Evolutionary conservation across 2,888 invertebrate species (phyloP), one percentile per base, ranked within the genome.

Genomic region (Drosophila mimica): DNA sequence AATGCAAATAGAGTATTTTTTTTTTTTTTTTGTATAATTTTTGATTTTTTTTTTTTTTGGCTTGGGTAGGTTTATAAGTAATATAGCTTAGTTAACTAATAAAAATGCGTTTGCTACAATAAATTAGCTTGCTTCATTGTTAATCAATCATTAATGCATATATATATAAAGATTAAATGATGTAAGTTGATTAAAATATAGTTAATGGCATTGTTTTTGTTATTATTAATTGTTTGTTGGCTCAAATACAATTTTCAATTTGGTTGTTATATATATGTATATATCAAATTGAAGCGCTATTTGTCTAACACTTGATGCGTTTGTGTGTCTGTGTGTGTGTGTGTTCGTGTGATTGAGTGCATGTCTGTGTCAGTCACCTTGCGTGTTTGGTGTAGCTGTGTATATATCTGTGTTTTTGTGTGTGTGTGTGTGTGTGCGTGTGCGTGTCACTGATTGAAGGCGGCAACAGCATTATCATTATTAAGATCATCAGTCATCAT

Each of bases 71-170:
- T 48, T 46, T 36, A 38, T 67, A 31, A 68, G 67, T 64, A 52
- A 60, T 62, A 43, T 60, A 65, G 77, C 67, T 69, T 71, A 72
- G 59, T 62, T 46, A 72, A 68, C 63, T 65, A 72, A 76, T 56
- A 60, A 59, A 71, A 76, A 69, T 76, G 77, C 68, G 63, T 63
- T 74, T 63, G 70, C 77, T 77, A 77, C 77, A 76, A 69, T 53
- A 74, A 70, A 53, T 38, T 58, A 33, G 75, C 58, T 61, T 60
- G 59, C 61, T 76, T 70, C 61, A 76, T 70, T 75, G 66, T 70
- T 70, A 75, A 60, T 77, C 71, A 80, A 71, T 77, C 59, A 59
- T 74, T 52, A 79, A 79, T 76, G 74, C 77, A 76, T 65, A 56
- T 57, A 75, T 57, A 15, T 46, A 46, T 54, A 52, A 34, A 68